Base-by-base conservation (phyloP, 2,113 vertebrate species). In the Ancistrus triradiatus region DNA sequence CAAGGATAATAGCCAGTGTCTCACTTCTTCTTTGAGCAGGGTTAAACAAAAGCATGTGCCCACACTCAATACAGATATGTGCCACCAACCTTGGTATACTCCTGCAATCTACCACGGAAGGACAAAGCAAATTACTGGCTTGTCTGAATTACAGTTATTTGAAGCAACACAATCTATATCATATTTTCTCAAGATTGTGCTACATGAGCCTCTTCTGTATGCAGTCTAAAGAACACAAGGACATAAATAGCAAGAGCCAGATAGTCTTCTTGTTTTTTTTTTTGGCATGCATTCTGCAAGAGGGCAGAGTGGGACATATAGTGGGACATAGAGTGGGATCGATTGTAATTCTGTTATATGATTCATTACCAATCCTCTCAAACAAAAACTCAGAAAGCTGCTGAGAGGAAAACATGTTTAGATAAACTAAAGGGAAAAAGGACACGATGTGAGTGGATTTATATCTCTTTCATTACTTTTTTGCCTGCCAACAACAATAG, bases 131-230 rank as follows among this genome's bases (percentile, higher is more conserved):
- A 63, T 46, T 53, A 49, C n/a, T n/a, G 33, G 56, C 51, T 53
- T 19, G 74, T n/a, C n/a, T n/a, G n/a, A 76, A 76, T 74, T 42
- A 73, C 60, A 71, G 72, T 70, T 2, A 77, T 74, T 70, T 68
- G 19, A 64, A 24, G 49, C 42, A 46, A 72, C 27, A 53, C 35
- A 63, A 31, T 49, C 21, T 14, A 59, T 14, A 73, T 38, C 70
- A 66, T 43, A 65, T 68, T 59, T 72, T 49, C 61, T 67, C 58
- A 71, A 19, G 56, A 53, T 58, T 35, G 50, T 33, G 33, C 18
- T 63, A 62, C 27, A 33, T 31, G 27, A 31, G 3, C 7, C 27
- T 31, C 7, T 31, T 7, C 7, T 31, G 3, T 31, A 31, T 31
- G 27, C 27, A 31, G n/a, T n/a, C n/a, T n/a, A n/a, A n/a, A n/a